Evolutionary conservation across 2,797 vertebrate genomes (phyloP), one percentile per base, ranked within the genome.

Genomic region (Bucorvus abyssinicus): DNA sequence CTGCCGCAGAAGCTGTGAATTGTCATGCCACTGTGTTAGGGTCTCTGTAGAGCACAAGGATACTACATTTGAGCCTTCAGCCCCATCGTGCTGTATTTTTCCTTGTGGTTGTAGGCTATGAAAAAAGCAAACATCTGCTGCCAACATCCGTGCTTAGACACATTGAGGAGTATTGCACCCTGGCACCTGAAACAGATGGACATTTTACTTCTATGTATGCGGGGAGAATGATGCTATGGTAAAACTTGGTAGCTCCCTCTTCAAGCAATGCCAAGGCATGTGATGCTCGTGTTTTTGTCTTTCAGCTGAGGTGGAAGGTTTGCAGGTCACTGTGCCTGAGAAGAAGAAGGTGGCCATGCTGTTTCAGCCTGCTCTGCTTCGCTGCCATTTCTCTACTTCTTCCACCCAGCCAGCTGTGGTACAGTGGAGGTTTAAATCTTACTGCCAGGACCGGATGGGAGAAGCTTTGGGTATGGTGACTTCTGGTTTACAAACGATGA

Each of bases 401-500:
- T 99, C 99, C 86, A 98, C 88, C 23, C 98, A 99, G 84, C 96
- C 98, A 4, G 98, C 99, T 0, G 99, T 99, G 89, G 98, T 99
- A 67, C 99, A 99, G 94, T 99, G 99, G 99, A 99, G 98, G 97
- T 99, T 99, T 98, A 99, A 99, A 96, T 99, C 99, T 75, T 99
- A 99, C 97, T 99, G 99, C 95, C 98, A 98, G 77, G 99, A 99
- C 92, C 98, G 98, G 75, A 98, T 98, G 12, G 98, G 97, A 30
- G 99, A 99, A 50, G 98, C 99, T 90, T 97, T 99, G 98, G 98
- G 97, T 70, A 97, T 98, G 97, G 93, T 96, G 4, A 97, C 98
- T 40, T 94, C 96, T 42, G 95, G 98, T 38, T 86, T 97, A 79
- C 98, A 98, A 60, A 95, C 97, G 2, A 97, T 98, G 96, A 98